Percentiles rank a stretch among this genome's conserved stretches.
These are phyloP conservation scores for Platynereis dumerilii DNA, from an alignment of 2,888 invertebrate species.

Conservation along the genomic window DNA sequence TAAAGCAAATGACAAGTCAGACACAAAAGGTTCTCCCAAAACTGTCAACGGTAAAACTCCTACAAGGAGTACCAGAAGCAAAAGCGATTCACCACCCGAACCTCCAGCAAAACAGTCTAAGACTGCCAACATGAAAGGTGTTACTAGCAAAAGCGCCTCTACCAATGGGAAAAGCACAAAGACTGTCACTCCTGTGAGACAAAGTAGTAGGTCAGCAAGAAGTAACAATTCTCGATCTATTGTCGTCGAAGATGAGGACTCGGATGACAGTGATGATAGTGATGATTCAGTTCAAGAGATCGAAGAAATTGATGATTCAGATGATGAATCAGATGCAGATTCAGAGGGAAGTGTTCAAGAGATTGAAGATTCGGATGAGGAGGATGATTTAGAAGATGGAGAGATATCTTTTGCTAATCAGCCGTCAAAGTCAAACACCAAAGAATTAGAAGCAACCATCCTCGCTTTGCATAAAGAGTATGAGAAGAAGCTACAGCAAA, in stretches of 20 bases:
- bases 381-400: background rate
- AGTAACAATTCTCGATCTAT: background rate
- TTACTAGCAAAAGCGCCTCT: background rate
- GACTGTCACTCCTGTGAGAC: background rate
- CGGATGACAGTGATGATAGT: background rate
- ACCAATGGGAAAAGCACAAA: background rate
- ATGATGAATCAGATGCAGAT: background rate
- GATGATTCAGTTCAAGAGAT: background rate
- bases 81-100: too few species aligned
- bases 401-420: background rate
- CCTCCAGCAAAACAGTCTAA: background rate
- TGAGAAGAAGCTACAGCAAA: background rate
- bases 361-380: constrained; percentile 4
- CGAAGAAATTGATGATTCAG: constrained; percentile 2
- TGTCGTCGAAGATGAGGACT: background rate
- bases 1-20: too few species aligned
- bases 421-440: background rate
- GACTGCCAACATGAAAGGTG: background rate
- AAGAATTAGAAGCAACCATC: background rate
- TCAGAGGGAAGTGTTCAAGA: background rate
- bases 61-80: too few species aligned
- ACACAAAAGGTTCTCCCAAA: too few species aligned
- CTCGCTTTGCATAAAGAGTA: background rate
- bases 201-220: background rate
- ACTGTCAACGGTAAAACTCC: too few species aligned